Evolutionary conservation across 2,888 invertebrate genomes (phyloP).

Genomic region (Metacarcinus magister): DNA sequence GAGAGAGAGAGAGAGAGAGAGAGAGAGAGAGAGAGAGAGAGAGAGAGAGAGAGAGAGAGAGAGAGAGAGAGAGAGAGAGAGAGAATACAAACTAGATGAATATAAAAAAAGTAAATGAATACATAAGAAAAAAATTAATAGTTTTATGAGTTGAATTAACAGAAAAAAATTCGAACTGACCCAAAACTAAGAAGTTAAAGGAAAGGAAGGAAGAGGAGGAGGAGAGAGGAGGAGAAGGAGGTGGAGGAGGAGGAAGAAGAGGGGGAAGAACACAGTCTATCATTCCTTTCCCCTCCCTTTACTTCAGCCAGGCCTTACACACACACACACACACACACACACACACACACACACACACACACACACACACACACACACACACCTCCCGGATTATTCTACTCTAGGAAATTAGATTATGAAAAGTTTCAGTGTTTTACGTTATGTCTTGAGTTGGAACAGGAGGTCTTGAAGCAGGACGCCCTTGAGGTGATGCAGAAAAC

Average conservation of each 20-base stretch:
- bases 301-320: background rate
- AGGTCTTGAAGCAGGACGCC: background rate
- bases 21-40: too few relatives aligned
- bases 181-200: background rate
- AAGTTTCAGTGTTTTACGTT: slow-evolving; percentile 33
- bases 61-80: too few relatives aligned
- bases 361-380: slow-evolving; percentile 34
- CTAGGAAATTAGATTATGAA: slow-evolving; percentile 44
- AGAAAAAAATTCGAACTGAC: too few relatives aligned
- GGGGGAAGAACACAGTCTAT: background rate
- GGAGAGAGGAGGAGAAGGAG: background rate
- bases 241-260: background rate
- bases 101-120: too few relatives aligned
- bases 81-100: too few relatives aligned
- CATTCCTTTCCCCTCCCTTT: background rate
- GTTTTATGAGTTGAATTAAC: too few relatives aligned
- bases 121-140: too few relatives aligned
- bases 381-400: slow-evolving; percentile 11
- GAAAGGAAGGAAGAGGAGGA: background rate
- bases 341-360: background rate
- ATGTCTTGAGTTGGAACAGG: slow-evolving; percentile 1
- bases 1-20: too few relatives aligned
- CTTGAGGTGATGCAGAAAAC: background rate
- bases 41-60: too few relatives aligned
- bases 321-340: slow-evolving; percentile 52